Conservation (phyloP, 2,113 vertebrate species). For the Cisticola juncidis region DNA sequence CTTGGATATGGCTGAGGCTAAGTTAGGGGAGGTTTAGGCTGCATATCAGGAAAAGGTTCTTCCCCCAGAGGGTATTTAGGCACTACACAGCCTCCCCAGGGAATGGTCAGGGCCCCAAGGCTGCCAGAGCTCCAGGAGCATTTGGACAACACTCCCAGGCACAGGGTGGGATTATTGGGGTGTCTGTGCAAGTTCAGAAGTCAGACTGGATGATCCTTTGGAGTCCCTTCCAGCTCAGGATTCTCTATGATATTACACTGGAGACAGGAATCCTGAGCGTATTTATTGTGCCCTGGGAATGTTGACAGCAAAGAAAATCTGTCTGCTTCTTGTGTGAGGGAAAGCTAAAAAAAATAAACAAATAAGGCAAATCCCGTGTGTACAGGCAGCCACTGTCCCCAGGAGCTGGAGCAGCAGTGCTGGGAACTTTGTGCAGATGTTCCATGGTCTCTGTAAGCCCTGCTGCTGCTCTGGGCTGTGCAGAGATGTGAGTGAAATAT, state of each 20-base stretch:
- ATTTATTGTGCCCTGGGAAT: neutral
- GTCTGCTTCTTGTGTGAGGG: neutral
- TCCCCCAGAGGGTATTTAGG: neutral
- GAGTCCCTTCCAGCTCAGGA: neutral
- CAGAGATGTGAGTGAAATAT: neutral
- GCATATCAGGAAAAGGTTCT: neutral
- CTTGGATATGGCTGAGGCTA: neutral
- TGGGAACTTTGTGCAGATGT: neutral
- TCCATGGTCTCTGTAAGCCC: neutral
- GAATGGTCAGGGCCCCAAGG: accelerated
- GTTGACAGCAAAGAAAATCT: neutral
- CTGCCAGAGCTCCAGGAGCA: neutral
- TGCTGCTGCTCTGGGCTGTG: neutral
- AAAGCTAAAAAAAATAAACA: neutral
- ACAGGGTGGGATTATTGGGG: neutral
- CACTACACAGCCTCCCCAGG: accelerated
- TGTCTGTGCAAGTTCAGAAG: neutral
- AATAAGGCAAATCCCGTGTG: neutral
- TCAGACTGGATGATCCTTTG: neutral
- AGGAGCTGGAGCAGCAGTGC: neutral
- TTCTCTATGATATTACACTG: neutral
- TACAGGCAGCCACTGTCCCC: neutral
- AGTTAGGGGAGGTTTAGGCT: neutral
- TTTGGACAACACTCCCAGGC: accelerated
- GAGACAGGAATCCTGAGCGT: neutral